phyloP scores from a whole-genome alignment of 2,113 vertebrate species.

The Sebastes fasciatus region DNA sequence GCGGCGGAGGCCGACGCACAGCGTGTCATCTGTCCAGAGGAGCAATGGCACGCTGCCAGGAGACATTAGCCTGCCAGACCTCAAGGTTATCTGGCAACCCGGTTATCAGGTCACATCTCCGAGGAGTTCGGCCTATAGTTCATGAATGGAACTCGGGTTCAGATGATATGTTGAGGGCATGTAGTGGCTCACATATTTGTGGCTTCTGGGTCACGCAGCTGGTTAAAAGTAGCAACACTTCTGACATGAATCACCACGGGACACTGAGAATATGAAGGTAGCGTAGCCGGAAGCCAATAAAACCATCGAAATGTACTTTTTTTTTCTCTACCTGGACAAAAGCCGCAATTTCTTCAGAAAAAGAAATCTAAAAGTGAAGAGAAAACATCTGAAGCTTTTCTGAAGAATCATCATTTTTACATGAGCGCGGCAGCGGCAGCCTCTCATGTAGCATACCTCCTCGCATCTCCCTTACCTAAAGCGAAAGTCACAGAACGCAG shows the following conservation, averaged over 20 bases:
- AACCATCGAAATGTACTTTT: neutral
- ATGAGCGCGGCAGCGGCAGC: conserved; percentile 47
- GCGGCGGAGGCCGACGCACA: conserved; percentile 24
- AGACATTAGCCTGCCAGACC: conserved; percentile 42
- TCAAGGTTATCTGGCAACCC: conserved; percentile 50
- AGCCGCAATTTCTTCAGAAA: neutral
- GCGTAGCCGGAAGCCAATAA: neutral
- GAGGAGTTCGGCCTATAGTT: conserved; percentile 8
- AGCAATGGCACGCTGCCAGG: conserved; percentile 35
- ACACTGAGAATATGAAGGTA: neutral
- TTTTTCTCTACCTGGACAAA: conserved; percentile 25
- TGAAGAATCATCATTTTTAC: conserved; percentile 60
- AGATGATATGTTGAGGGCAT: conserved; percentile 32
- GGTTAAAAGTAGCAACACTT: neutral
- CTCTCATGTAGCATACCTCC: conserved; percentile 35
- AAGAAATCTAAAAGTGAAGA: neutral
- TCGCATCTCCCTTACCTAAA: conserved; percentile 49
- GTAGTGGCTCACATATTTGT: neutral
- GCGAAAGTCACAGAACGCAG: conserved; percentile 55
- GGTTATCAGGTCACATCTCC: conserved; percentile 55
- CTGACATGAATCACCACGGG: neutral
- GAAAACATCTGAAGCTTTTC: conserved; percentile 36
- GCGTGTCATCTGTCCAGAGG: conserved; percentile 58
- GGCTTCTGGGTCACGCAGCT: neutral
- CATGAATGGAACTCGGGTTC: conserved; percentile 23